Evolutionary conservation across 2,797 vertebrate genomes (phyloP).

Genomic region (Micromesistius poutassou): DNA sequence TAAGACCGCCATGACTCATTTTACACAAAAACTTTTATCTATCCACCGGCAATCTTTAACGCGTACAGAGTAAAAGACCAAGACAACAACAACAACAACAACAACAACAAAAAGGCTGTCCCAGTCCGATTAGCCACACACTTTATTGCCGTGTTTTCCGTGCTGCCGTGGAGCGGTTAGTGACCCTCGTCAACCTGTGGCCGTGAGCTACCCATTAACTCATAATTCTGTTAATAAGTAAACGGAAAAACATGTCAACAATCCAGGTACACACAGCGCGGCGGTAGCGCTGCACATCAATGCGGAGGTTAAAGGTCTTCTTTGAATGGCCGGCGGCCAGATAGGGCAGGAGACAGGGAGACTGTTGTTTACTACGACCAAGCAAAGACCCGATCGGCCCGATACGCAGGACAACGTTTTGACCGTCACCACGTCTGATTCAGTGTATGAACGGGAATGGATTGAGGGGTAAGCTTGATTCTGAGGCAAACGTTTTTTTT

Average conservation of each 20-base stretch:
- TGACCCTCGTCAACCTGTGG: constrained; percentile 27
- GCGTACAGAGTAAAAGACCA: not conserved
- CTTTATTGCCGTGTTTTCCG: not conserved
- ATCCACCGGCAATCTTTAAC: not conserved
- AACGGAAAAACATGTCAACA: constrained; percentile 55
- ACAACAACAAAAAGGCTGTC: constrained; percentile 7
- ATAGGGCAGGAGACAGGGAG: constrained; percentile 20
- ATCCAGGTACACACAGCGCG: constrained; percentile 50
- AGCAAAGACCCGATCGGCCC: not conserved
- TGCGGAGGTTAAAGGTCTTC: constrained; percentile 25
- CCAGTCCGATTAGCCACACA: not conserved
- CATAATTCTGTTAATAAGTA: constrained; percentile 57
- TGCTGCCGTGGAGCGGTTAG: constrained; percentile 23
- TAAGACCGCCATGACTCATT: not conserved
- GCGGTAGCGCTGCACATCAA: constrained; percentile 36
- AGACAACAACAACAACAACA: not conserved
- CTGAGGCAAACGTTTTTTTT: not conserved
- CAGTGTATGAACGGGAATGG: not conserved
- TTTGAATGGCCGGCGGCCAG: constrained; percentile 23
- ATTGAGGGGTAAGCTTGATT: not conserved
- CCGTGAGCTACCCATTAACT: constrained; percentile 52
- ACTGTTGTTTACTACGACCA: constrained; percentile 14
- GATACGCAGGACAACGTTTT: not conserved
- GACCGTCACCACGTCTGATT: not conserved
- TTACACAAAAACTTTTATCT: not conserved